Base-by-base conservation (phyloP, 2,797 vertebrate species). In the Pangasius krempfi region DNA sequence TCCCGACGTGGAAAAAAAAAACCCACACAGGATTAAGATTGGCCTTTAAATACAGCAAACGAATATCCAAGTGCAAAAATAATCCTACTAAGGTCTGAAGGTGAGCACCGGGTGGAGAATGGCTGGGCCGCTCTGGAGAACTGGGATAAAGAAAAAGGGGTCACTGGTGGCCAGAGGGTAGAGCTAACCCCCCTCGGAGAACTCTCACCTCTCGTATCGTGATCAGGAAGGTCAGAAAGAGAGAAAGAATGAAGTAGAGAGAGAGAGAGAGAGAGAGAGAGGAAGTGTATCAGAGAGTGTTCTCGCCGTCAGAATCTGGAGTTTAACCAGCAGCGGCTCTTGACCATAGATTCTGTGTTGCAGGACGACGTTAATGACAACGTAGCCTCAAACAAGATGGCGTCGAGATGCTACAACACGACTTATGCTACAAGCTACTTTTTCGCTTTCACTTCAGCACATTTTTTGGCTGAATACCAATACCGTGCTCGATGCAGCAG, bases 31-130 rank as follows among this genome's bases (percentile, higher is more conserved):
- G 54, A 58, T 40, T 81, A 58, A 58, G 30, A 14, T 9, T n/a
- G 37, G 80, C 58, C 54, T 62, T 82, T 82, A 82, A 82, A 47
- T 64, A 64, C 58, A 83, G 80, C 37, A 2, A 44, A 58, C 10
- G 58, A 81, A 81, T 81, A 40, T 60, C 56, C 20, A 4, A 40
- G 79, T 81, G 56, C 33, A 81, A 40, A 60, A 37, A 80, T 80
- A 56, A 58, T 22, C 52, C 30, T 1, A 1, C 52, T 37, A 2
- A 80, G 78, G 78, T 80, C 30, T 56, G 78, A 37, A 56, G 78
- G 78, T 80, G 78, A 58, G 50, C 18, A 7, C 13, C 27, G 6
- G 75, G 25, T 16, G 75, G 44, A 52, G 25, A 52, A 76, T 0
- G 13, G 47, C 75, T 18, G 75, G 18, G 52, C 30, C 3, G 30